phyloP scores from a whole-genome alignment of 2,888 invertebrate genomes.

The Hypercompe scribonia region DNA sequence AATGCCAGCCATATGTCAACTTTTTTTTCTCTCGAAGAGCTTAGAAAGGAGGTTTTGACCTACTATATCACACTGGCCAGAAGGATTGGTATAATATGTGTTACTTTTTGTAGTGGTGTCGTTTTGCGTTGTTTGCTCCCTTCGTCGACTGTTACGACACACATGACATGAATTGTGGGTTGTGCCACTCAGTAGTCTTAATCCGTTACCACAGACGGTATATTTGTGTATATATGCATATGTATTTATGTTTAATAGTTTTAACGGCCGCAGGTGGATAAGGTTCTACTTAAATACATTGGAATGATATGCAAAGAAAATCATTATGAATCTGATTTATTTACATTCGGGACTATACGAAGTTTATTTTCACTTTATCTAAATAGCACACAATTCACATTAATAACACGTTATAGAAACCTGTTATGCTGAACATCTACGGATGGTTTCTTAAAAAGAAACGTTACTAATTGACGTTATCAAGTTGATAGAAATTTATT shows the following conservation, averaged over 20 bases:
- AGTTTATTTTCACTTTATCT: not conserved
- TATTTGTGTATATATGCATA: too few species aligned
- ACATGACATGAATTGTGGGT: too few species aligned
- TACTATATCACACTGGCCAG: too few species aligned
- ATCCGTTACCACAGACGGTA: too few species aligned
- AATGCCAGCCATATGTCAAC: too few species aligned
- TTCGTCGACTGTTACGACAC: too few species aligned
- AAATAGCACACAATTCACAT: not conserved
- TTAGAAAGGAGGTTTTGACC: too few species aligned
- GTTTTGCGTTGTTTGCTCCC: too few species aligned
- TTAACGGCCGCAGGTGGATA: not conserved
- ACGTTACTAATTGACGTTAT: not conserved
- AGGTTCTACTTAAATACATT: not conserved
- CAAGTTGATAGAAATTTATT: not conserved
- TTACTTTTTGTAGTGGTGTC: too few species aligned
- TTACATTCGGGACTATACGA: not conserved
- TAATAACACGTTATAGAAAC: not conserved
- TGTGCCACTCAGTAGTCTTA: too few species aligned
- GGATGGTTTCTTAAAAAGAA: not conserved
- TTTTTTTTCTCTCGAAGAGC: too few species aligned
- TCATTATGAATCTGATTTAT: not conserved
- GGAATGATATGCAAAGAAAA: not conserved
- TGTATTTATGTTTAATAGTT: not conserved
- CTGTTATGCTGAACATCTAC: not conserved
- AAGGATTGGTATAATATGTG: too few species aligned